Conservation (phyloP, 2,113 vertebrate genomes). For the Abramis brama region DNA sequence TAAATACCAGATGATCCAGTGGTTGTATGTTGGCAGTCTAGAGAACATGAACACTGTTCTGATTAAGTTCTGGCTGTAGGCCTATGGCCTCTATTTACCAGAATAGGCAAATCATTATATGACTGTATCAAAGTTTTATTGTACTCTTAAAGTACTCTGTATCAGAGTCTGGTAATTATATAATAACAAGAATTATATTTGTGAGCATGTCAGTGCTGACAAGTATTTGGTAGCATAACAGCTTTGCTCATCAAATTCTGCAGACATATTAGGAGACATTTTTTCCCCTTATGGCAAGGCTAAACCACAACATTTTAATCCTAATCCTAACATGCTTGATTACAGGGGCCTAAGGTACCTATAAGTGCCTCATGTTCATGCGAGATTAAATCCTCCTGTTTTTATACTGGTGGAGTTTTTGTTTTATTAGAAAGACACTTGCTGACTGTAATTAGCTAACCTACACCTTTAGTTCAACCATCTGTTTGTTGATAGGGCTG, state of each 20-base stretch:
- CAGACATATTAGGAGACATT: background rate
- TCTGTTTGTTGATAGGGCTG: background rate
- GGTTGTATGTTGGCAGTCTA: slow-evolving; percentile 19
- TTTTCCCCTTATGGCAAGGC: background rate
- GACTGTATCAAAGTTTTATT: background rate
- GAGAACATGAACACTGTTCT: slow-evolving; percentile 7
- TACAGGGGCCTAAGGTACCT: background rate
- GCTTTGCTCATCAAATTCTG: background rate
- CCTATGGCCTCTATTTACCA: slow-evolving; percentile 2
- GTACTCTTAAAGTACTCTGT: too few relatives aligned
- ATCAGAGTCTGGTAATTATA: background rate
- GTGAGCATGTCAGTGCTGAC: background rate
- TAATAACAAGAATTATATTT: background rate
- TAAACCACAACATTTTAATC: background rate
- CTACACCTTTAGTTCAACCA: background rate
- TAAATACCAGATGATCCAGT: slow-evolving; percentile 41
- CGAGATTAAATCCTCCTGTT: background rate
- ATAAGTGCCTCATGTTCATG: background rate
- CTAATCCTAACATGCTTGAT: background rate
- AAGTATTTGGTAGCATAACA: background rate
- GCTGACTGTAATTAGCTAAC: background rate
- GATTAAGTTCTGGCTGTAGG: background rate
- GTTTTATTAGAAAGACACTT: background rate
- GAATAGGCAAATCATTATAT: background rate
- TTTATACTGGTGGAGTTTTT: background rate